Percentiles rank a stretch among this genome's conserved stretches.
Conservation (phyloP, 2,888 invertebrate species). For the Nomada flava region DNA sequence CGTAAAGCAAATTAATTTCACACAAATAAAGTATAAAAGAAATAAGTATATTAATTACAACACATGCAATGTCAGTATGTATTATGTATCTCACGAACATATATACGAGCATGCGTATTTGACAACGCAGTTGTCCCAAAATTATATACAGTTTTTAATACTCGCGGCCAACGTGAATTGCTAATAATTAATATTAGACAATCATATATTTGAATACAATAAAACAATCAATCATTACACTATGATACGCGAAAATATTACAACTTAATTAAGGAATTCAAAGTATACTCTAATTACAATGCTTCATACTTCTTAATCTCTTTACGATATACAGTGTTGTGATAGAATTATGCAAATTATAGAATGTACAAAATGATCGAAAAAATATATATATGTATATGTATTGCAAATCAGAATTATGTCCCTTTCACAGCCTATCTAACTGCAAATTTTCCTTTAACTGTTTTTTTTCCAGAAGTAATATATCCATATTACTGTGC, state of each 20-base stretch:
- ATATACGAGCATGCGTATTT: not conserved
- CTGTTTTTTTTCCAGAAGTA: conserved; percentile 5
- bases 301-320: not conserved
- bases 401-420: conserved; percentile 25
- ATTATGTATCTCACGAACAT: not conserved
- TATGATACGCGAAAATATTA: not conserved
- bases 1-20: not conserved
- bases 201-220: conserved; percentile 2
- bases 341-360: conserved; percentile 25
- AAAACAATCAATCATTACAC: conserved; percentile 1
- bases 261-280: conserved; percentile 8
- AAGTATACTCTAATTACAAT: conserved; percentile 3
- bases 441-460: conserved; percentile 27
- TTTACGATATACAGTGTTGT: not conserved
- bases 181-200: conserved; percentile 33
- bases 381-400: conserved; percentile 5
- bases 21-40: conserved; percentile 15
- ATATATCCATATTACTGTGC: not conserved
- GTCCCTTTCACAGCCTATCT: conserved; percentile 49
- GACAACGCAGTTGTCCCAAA: conserved; percentile 25
- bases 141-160: conserved; percentile 27
- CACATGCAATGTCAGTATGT: not conserved
- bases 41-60: not conserved
- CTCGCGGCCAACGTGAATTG: not conserved
- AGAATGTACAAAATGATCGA: conserved; percentile 18